Evolutionary conservation across 2,113 vertebrate species (phyloP).

Genomic region (Entelurus aequoreus): DNA sequence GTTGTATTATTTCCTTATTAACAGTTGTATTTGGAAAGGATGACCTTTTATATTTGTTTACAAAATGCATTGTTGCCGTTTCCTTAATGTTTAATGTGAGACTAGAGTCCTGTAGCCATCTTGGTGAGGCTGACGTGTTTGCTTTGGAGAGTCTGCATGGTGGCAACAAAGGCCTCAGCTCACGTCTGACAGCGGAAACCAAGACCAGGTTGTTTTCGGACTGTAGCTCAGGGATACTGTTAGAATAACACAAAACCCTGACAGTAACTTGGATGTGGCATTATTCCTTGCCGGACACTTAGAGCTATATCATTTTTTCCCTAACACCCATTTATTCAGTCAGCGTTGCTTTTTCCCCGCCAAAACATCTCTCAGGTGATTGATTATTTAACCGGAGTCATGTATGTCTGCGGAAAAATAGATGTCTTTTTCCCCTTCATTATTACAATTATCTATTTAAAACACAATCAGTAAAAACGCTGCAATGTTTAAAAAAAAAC

Average conservation of each 20-base stretch:
- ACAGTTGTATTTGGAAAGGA: too few relatives aligned
- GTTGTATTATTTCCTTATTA: too few relatives aligned
- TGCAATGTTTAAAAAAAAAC: neutral
- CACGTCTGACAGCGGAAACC: conserved; percentile 46
- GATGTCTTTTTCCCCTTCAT: neutral
- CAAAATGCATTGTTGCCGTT: too few relatives aligned
- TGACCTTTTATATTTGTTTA: too few relatives aligned
- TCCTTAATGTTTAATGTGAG: too few relatives aligned
- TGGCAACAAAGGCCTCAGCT: conserved; percentile 37
- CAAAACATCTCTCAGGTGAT: conserved; percentile 18
- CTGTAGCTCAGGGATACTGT: conserved; percentile 41
- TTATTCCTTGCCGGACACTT: conserved; percentile 25
- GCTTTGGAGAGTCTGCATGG: conserved; percentile 55
- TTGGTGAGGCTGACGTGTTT: conserved; percentile 49
- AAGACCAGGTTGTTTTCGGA: conserved; percentile 49
- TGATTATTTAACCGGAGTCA: conserved; percentile 18
- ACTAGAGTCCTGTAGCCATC: too few relatives aligned
- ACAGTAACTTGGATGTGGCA: conserved; percentile 30
- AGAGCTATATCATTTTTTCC: conserved; percentile 17
- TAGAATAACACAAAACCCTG: conserved; percentile 35
- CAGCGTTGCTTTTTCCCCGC: rapidly evolving
- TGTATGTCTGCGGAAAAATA: conserved; percentile 27
- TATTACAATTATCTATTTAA: conserved; percentile 10
- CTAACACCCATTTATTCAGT: conserved; percentile 1
- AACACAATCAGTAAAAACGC: neutral